Base-by-base conservation (phyloP, 2,113 vertebrate species). In the Malurus cyaneus region DNA sequence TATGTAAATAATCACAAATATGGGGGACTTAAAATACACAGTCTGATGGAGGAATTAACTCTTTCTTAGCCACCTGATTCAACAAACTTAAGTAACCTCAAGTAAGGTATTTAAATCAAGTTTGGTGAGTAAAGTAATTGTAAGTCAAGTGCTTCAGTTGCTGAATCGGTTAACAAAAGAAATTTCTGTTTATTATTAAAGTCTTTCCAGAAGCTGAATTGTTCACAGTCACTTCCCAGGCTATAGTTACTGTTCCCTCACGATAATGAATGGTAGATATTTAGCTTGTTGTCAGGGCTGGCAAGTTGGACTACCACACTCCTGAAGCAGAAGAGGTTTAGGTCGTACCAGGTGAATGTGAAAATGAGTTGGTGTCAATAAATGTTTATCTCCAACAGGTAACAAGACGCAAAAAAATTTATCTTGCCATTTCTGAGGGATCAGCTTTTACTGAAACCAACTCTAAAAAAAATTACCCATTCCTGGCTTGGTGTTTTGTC, bases 1-100 rank as follows among this genome's bases (percentile, higher is more conserved):
- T 92, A 64, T 36, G 56, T 82, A 80, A 96, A 93, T 74, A 86
- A 50, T 49, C 36, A 67, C 47, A 93, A 87, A 93, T 72, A 52
- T 12, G 7, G 16, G 16, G 86, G 64, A 52, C 31, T 84, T 83
- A 89, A 82, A 90, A 93, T 76, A 82, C 18, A 52, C 17, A 67
- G 18, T 14, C 5, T 95, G 77, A n/a, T 34, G 5, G 88, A 92
- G 69, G 25, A 86, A 80, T 59, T 54, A 36, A 70, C 0, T 56
- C 47, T 66, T 90, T 32, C 20, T 92, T 56, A 44, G 20, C 11
- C 50, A 32, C 36, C 24, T 67, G 31, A 78, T 91, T 61, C 41
- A 67, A 49, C 15, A 89, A 56, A 24, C 47, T 66, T 62, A 11
- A 78, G n/a, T 50, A 50, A 56, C 26, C 47, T 66, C 59, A 11